phyloP scores from a whole-genome alignment of 2,888 invertebrate species.

The Bellardia pandia region DNA sequence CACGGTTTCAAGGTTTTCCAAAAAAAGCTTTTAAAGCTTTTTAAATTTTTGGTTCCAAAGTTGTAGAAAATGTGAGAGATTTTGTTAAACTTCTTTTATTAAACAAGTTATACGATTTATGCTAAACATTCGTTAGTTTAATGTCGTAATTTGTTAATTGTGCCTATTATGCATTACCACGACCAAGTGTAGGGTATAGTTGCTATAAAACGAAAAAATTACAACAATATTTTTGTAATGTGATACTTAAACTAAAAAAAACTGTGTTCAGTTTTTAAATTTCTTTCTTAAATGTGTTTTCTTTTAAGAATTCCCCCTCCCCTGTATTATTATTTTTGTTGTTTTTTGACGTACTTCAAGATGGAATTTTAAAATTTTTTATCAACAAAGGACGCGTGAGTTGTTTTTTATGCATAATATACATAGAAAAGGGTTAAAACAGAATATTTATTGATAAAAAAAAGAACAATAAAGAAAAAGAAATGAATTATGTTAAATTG shows the following conservation, averaged over 20 bases:
- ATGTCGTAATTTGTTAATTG: too few species aligned
- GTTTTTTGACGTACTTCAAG: background rate
- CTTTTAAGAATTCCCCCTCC: slow-evolving; percentile 9
- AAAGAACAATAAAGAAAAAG: background rate
- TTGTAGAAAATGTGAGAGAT: too few species aligned
- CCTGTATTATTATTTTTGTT: background rate
- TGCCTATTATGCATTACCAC: too few species aligned
- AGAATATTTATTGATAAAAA: slow-evolving; percentile 11
- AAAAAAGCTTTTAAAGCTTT: too few species aligned
- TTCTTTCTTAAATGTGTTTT: slow-evolving; percentile 16
- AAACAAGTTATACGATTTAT: too few species aligned
- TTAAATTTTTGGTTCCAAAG: too few species aligned
- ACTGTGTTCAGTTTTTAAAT: slow-evolving; percentile 31
- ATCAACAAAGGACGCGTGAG: slow-evolving; percentile 51
- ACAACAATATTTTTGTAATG: slow-evolving; percentile 55
- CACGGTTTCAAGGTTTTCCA: too few species aligned
- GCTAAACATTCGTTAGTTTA: too few species aligned
- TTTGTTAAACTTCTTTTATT: too few species aligned
- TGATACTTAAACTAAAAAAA: slow-evolving; percentile 56
- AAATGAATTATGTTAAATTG: slow-evolving; percentile 1
- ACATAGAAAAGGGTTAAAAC: slow-evolving; percentile 11
- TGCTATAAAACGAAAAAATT: background rate
- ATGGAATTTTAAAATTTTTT: background rate
- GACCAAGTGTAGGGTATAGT: slow-evolving; percentile 21
- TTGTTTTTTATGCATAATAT: background rate